Conservation (phyloP, 2,888 invertebrate species). For the Tromatobia lineatoria region DNA sequence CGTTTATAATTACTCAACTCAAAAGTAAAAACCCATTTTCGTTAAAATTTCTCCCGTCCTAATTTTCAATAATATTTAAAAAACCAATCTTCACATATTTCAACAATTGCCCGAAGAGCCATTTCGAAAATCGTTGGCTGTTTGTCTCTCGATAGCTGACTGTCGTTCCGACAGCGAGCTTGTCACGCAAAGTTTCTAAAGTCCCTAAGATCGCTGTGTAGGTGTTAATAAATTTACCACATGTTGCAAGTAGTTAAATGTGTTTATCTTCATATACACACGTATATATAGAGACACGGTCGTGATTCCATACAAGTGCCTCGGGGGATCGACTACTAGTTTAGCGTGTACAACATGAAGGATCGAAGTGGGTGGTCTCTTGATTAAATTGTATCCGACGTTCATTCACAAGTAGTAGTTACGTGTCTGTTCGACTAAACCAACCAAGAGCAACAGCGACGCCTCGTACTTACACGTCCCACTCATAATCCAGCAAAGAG, state of each 20-base stretch:
- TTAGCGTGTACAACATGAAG: constrained; percentile 12
- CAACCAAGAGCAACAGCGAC: neutral
- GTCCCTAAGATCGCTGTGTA: constrained; percentile 3
- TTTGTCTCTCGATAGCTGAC: neutral
- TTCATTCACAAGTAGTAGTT: constrained; percentile 45
- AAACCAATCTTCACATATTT: neutral
- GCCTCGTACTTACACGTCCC: neutral
- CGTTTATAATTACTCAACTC: no score
- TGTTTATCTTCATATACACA: no score
- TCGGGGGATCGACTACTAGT: neutral
- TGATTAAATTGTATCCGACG: constrained; percentile 61
- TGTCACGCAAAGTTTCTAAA: constrained; percentile 26
- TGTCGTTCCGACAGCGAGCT: neutral
- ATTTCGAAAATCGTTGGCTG: neutral
- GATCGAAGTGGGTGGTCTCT: constrained; percentile 16
- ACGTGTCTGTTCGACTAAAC: constrained; percentile 13
- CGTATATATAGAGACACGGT: neutral
- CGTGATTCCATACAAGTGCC: constrained; percentile 52
- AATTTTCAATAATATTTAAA: no score
- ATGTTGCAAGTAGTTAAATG: constrained; percentile 1
- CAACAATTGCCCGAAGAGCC: neutral
- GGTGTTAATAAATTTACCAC: constrained; percentile 35
- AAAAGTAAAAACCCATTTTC: no score
- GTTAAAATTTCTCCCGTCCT: no score
- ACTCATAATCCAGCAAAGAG: constrained; percentile 5